Evolutionary conservation across 1,140 invertebrate genomes (phyloP).

Genomic region (Orchesella cincta): DNA sequence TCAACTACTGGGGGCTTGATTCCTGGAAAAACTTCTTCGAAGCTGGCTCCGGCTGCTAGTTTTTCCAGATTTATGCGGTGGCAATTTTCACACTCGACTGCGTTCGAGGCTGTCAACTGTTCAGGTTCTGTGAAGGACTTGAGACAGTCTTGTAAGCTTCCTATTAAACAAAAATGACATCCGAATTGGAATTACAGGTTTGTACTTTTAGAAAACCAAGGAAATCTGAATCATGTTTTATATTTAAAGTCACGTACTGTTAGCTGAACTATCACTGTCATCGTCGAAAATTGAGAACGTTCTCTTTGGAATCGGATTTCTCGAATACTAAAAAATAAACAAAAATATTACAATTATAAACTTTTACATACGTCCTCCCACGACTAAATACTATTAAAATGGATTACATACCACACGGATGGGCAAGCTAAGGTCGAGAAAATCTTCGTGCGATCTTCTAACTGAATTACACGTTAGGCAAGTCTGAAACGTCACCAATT

Average conservation of each 20-base stretch:
- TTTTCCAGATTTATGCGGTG: slow-evolving; percentile 44
- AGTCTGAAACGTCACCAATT: slow-evolving; percentile 82
- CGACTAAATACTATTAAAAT: too few species aligned
- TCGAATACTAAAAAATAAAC: not conserved
- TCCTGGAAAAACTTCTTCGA: slow-evolving; percentile 48
- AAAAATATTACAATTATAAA: not conserved
- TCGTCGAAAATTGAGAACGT: slow-evolving; percentile 20
- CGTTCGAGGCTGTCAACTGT: slow-evolving; percentile 40
- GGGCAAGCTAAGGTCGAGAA: slow-evolving; percentile 90
- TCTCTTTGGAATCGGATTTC: not conserved
- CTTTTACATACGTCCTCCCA: too few species aligned
- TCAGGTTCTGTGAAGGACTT: slow-evolving; percentile 41
- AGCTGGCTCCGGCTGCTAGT: slow-evolving; percentile 33
- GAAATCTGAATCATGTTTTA: not conserved
- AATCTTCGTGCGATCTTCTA: slow-evolving; percentile 84
- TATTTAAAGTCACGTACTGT: slow-evolving; percentile 21
- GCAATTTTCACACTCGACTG: slow-evolving; percentile 48
- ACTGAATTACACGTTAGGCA: slow-evolving; percentile 85
- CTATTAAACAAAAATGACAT: slow-evolving; percentile 39
- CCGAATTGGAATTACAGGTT: not conserved
- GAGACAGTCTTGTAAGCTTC: slow-evolving; percentile 41
- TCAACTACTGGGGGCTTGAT: slow-evolving; percentile 19
- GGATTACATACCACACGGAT: slow-evolving; percentile 60
- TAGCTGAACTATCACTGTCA: slow-evolving; percentile 19
- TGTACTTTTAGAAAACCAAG: not conserved